Base-by-base conservation (phyloP, 2,888 invertebrate species). In the Cinara cedri region DNA sequence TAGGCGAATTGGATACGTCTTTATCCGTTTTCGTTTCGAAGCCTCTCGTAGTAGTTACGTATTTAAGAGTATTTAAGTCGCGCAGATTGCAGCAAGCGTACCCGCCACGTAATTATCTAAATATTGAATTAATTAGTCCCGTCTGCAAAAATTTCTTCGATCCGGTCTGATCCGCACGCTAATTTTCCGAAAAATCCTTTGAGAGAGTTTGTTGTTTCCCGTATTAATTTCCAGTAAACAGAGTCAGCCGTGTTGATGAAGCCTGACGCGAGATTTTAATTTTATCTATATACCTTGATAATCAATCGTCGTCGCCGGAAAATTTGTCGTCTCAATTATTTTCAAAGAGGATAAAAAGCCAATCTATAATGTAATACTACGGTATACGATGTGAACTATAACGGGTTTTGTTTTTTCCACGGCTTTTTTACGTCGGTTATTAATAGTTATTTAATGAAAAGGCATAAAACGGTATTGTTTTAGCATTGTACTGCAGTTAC, bases 181-280 rank as follows among this genome's bases (percentile, higher is more conserved):
- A 10, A 60, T 60, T 65, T 46, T 49, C 46, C 9, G n/a, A n/a
- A 66, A 49, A 24, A 60, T 11, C 11, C n/a, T 71, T 71, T 44
- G 21, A 21, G 21, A 21, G 34, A 34, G 16, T 21, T 34, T 44
- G 4, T 71, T 14, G 9, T 71, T 42, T 55, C 34, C 42, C 16
- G 14, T 44, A 44, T 42, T 71, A 24, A 55, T 71, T 63, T 44
- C 19, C n/a, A n/a, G n/a, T n/a, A n/a, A n/a, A n/a, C n/a, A n/a
- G 19, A 63, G 11, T 13, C 16, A 49, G 21, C 46, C 16, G 9
- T 46, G 34, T 34, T 24, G 16, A 24, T 16, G 26, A 26, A 13
- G 24, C 1, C 24, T 57, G 24, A 57, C 21, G 2, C 14, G 26
- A 16, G 9, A 16, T 26, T n/a, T 66, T 46, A 21, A 24, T 70